Evolutionary conservation across 2,113 vertebrate genomes (phyloP).

Genomic region (Crotalus horridus): DNA sequence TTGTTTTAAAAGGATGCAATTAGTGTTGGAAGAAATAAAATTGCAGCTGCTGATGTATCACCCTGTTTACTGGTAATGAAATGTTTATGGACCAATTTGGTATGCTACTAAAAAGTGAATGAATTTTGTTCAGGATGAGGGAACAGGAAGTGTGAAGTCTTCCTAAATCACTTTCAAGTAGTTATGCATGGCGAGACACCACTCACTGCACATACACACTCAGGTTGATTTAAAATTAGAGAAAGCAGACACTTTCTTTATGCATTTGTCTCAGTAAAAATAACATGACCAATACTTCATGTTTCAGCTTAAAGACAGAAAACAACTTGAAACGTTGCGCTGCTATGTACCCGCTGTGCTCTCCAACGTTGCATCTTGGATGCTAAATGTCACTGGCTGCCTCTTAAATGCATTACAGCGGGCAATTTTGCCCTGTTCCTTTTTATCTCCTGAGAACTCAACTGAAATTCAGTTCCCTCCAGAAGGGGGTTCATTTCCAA

Average conservation of each 20-base stretch:
- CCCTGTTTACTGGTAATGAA: conserved; percentile 57
- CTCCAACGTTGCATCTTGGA: background rate
- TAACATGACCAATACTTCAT: background rate
- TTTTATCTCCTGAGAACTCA: background rate
- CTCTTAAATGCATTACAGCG: background rate
- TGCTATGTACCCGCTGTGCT: background rate
- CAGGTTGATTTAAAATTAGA: background rate
- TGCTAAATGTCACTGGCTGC: background rate
- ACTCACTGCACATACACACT: background rate
- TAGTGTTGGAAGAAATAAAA: conserved; percentile 47
- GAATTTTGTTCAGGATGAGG: conserved; percentile 51
- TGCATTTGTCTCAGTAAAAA: background rate
- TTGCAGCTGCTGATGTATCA: conserved; percentile 29
- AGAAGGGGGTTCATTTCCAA: background rate
- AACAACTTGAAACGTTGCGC: background rate
- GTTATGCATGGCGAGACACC: conserved; percentile 17
- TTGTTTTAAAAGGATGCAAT: conserved; percentile 22
- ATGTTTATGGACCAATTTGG: conserved; percentile 64
- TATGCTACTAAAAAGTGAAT: conserved; percentile 44
- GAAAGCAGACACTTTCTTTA: background rate
- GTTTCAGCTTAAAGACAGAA: background rate
- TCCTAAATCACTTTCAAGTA: conserved; percentile 6
- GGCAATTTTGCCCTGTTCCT: background rate
- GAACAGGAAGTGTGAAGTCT: conserved; percentile 37
- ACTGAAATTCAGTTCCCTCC: background rate